Conservation (phyloP, 2,113 vertebrate species). For the Salminus brasiliensis region DNA sequence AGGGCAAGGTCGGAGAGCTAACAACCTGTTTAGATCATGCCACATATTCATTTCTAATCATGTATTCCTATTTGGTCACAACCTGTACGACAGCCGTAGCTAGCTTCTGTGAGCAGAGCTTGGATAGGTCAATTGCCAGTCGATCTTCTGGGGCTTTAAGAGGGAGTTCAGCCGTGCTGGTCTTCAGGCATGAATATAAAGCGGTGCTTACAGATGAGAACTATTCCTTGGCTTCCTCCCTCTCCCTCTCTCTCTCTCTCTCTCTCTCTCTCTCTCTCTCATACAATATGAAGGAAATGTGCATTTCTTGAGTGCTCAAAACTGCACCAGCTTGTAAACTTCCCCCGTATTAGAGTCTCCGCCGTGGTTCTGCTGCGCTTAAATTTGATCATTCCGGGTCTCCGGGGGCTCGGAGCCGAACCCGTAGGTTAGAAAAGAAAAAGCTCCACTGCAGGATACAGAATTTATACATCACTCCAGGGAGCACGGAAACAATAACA, state of each 20-base stretch:
- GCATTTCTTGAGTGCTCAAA: not conserved
- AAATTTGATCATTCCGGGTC: slow-evolving; percentile 24
- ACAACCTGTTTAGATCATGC: too few relatives aligned
- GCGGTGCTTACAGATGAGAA: not conserved
- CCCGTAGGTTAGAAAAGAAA: slow-evolving; percentile 18
- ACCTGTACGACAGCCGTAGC: too few relatives aligned
- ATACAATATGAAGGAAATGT: not conserved
- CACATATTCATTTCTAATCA: too few relatives aligned
- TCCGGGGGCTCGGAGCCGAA: slow-evolving; percentile 22
- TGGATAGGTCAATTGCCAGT: not conserved
- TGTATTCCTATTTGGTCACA: not conserved
- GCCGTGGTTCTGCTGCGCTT: slow-evolving; percentile 17
- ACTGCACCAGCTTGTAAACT: slow-evolving; percentile 25
- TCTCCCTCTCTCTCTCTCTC: slow-evolving; percentile 2
- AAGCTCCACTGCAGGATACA: slow-evolving; percentile 22
- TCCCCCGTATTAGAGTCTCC: slow-evolving; percentile 17
- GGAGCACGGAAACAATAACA: slow-evolving; percentile 45
- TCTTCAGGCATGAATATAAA: not conserved
- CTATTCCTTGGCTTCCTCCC: not conserved
- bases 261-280: not conserved
- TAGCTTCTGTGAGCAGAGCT: not conserved
- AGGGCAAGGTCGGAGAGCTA: too few relatives aligned
- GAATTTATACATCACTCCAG: slow-evolving; percentile 36
- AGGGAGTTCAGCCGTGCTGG: not conserved
- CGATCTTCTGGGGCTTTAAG: not conserved